Conservation (phyloP, 2,888 invertebrate species). For the Bruchidius siliquastri region DNA sequence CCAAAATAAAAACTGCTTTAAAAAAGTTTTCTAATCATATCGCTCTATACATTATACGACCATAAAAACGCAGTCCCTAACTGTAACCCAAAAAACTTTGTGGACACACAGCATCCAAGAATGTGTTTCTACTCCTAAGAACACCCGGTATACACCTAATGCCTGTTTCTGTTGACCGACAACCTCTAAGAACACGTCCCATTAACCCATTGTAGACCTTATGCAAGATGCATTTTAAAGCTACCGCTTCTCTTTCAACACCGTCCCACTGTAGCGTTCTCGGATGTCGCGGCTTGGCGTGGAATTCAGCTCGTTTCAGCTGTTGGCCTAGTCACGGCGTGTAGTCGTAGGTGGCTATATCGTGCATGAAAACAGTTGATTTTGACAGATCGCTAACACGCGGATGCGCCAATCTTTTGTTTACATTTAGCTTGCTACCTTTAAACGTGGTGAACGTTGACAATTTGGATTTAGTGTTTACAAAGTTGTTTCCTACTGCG, state of each 20-base stretch:
- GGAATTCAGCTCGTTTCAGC: neutral
- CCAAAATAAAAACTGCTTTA: neutral
- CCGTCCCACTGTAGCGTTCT: neutral
- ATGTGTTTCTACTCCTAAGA: neutral
- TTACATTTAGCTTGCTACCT: neutral
- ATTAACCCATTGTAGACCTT: neutral
- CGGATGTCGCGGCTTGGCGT: neutral
- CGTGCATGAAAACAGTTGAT: neutral
- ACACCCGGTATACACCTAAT: neutral
- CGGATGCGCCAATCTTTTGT: neutral
- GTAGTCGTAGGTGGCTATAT: neutral
- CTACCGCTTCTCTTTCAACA: neutral
- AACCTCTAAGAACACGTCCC: neutral
- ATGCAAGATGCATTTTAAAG: neutral
- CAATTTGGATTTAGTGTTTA: neutral
- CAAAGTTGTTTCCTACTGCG: too few relatives aligned
- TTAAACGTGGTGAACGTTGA: neutral
- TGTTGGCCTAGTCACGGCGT: neutral
- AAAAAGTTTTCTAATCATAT: neutral
- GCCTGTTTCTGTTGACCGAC: neutral
- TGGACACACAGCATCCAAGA: neutral
- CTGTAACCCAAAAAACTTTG: neutral
- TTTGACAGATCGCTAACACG: neutral
- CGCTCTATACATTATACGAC: neutral
- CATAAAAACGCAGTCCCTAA: neutral